These are phyloP conservation scores for Heliothis peltigera DNA, from an alignment of 2,888 invertebrate species.

Conservation along the genomic window DNA sequence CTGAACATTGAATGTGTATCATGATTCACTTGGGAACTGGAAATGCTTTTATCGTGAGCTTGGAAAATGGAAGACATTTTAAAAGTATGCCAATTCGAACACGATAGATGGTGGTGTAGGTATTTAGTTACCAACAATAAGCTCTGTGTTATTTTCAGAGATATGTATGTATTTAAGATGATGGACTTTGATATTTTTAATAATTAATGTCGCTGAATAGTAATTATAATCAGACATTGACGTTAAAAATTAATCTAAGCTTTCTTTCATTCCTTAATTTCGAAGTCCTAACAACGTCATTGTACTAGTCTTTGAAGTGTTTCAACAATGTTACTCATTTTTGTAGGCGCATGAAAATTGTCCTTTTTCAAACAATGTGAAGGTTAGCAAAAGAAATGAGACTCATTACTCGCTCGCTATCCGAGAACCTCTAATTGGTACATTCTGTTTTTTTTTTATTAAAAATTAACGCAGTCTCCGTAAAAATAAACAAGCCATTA, in stretches of 20 bases:
- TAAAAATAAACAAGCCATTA: slow-evolving; percentile 20
- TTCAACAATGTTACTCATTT: slow-evolving; percentile 31
- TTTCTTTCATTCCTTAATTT: slow-evolving; percentile 16
- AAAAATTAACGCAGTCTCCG: slow-evolving; percentile 4
- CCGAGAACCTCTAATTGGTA: slow-evolving; percentile 50
- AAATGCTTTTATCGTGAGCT: not conserved
- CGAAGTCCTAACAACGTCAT: slow-evolving; percentile 11
- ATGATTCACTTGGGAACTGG: not conserved
- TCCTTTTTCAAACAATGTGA: slow-evolving; percentile 48
- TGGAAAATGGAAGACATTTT: not conserved
- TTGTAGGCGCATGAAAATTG: slow-evolving; percentile 41
- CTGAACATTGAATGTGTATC: slow-evolving; percentile 3
- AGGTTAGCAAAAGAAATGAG: slow-evolving; percentile 46
- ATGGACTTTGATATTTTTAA: too few relatives aligned
- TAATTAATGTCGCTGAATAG: too few relatives aligned
- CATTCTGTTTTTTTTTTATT: slow-evolving; percentile 32
- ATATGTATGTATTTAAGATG: too few relatives aligned
- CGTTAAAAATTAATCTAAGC: too few relatives aligned
- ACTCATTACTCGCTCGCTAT: slow-evolving; percentile 51
- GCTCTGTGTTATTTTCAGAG: not conserved
- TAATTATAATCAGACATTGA: too few relatives aligned
- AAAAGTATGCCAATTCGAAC: not conserved
- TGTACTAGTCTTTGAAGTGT: slow-evolving; percentile 19
- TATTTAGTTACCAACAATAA: not conserved
- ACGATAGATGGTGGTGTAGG: not conserved